phyloP scores from a whole-genome alignment of 2,113 vertebrate species.

The Limnothrissa miodon region DNA sequence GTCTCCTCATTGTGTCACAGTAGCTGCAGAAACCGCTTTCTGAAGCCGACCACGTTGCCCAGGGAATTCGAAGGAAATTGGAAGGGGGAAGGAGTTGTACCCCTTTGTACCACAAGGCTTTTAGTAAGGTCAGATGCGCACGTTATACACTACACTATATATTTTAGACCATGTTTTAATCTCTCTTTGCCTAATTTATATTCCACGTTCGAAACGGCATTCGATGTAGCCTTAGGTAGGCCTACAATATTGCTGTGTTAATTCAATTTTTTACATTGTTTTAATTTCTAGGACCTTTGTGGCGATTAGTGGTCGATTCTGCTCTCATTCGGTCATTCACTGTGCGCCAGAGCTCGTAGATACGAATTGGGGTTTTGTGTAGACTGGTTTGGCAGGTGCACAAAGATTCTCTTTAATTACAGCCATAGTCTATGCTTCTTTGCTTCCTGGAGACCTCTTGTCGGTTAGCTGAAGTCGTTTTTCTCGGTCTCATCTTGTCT shows the following conservation, averaged over 20 bases:
- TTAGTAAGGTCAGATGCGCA: constrained; percentile 8
- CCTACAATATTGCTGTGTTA: not conserved
- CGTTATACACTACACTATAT: not conserved
- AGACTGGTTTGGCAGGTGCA: constrained; percentile 18
- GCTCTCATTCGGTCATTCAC: not conserved
- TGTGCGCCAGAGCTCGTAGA: not conserved
- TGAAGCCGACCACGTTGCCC: constrained; percentile 37
- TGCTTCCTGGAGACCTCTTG: not conserved
- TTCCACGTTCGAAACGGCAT: not conserved
- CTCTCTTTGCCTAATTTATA: not conserved
- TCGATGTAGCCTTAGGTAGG: not conserved
- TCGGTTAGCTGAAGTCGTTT: not conserved
- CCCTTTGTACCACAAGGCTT: not conserved
- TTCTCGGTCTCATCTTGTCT: not conserved
- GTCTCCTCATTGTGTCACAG: constrained; percentile 22
- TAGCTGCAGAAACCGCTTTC: constrained; percentile 29
- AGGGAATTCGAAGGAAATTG: constrained; percentile 52
- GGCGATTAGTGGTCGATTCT: not conserved
- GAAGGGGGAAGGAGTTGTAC: constrained; percentile 48
- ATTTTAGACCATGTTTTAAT: not conserved
- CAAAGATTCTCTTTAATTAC: constrained; percentile 1
- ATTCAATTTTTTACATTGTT: not conserved
- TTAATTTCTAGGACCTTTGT: not conserved
- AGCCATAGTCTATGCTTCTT: not conserved
- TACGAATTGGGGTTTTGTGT: not conserved